A percentile compares a stretch with the other conserved stretches of the same genome.
Evolutionary conservation across 1,140 invertebrate genomes (phyloP).

Genomic region (Trichogramma pretiosum): DNA sequence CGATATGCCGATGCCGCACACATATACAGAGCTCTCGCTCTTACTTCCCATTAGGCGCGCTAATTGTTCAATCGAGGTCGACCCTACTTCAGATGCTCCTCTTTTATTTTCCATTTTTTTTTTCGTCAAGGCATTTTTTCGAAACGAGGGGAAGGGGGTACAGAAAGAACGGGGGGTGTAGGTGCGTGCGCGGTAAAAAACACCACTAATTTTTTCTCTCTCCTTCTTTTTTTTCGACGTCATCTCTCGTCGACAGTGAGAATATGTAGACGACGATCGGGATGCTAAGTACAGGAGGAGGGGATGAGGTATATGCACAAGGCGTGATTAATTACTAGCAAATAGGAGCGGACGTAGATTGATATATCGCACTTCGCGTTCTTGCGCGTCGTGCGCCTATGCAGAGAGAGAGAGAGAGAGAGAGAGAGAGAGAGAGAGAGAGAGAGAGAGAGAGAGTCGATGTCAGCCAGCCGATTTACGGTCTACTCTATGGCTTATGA

Average conservation of each 20-base stretch:
- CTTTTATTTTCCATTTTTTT: slow-evolving; percentile 1
- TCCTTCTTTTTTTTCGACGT: slow-evolving; percentile 1
- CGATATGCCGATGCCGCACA: background rate
- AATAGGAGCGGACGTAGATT: slow-evolving; percentile 40
- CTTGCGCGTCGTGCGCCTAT: slow-evolving; percentile 33
- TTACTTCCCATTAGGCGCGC: slow-evolving; percentile 7
- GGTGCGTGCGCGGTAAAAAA: no score
- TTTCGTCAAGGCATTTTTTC: slow-evolving; percentile 4
- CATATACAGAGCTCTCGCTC: no score
- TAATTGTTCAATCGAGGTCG: slow-evolving; percentile 19
- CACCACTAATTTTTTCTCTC: no score
- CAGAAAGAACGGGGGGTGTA: no score
- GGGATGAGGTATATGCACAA: no score
- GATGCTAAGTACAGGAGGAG: slow-evolving; percentile 41
- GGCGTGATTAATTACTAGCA: slow-evolving; percentile 41
- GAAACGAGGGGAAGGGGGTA: no score
- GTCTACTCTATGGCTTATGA: slow-evolving; percentile 38
- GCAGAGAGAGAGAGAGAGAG: no score
- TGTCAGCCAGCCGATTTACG: slow-evolving; percentile 39
- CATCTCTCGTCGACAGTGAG: slow-evolving; percentile 17
- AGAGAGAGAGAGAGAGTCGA: no score
- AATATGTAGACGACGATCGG: slow-evolving; percentile 23
- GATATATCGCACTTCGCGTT: slow-evolving; percentile 34
- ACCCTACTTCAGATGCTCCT: background rate
- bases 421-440: no score